These are phyloP conservation scores for Melanophora roralis DNA, from an alignment of 2,888 invertebrate species.

Conservation along the genomic window DNA sequence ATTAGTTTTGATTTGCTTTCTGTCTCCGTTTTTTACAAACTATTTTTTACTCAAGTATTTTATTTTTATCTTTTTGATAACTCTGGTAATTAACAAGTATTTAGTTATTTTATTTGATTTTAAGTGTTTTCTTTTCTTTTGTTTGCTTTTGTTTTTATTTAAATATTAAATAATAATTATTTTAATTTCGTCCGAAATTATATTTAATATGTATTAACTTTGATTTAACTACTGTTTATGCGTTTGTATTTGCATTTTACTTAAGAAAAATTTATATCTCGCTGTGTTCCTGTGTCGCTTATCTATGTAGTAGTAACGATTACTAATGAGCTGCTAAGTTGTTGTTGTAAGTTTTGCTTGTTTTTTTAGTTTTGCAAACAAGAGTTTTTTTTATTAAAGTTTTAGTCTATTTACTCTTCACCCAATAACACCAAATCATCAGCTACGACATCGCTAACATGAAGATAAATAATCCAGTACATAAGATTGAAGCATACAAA, in stretches of 20 bases:
- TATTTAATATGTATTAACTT: conserved; percentile 57
- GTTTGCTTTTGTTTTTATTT: conserved; percentile 28
- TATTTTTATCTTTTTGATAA: conserved; percentile 21
- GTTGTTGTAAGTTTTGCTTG: neutral
- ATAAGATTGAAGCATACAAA: conserved; percentile 99
- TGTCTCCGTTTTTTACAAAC: conserved; percentile 3
- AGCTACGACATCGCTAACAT: conserved; percentile 96
- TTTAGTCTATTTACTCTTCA: conserved; percentile 80
- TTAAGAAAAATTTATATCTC: neutral
- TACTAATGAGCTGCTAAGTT: conserved; percentile 22
- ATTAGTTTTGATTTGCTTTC: conserved; percentile 55
- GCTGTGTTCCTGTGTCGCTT: neutral
- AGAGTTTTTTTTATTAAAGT: conserved; percentile 17
- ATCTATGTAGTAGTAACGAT: conserved; percentile 4
- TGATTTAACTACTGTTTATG: conserved; percentile 62
- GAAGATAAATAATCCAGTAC: conserved; percentile 98
- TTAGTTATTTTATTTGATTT: conserved; percentile 61
- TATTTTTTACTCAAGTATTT: neutral
- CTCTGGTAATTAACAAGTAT: conserved; percentile 54
- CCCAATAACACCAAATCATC: conserved; percentile 92
- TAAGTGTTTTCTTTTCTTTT: conserved; percentile 5
- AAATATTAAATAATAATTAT: conserved; percentile 52
- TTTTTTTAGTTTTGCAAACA: no score
- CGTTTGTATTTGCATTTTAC: conserved; percentile 20
- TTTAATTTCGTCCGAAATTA: conserved; percentile 50